Percentiles rank a stretch among this genome's conserved stretches.
Conservation (phyloP, 2,888 invertebrate species). For the Craniophora ligustri region DNA sequence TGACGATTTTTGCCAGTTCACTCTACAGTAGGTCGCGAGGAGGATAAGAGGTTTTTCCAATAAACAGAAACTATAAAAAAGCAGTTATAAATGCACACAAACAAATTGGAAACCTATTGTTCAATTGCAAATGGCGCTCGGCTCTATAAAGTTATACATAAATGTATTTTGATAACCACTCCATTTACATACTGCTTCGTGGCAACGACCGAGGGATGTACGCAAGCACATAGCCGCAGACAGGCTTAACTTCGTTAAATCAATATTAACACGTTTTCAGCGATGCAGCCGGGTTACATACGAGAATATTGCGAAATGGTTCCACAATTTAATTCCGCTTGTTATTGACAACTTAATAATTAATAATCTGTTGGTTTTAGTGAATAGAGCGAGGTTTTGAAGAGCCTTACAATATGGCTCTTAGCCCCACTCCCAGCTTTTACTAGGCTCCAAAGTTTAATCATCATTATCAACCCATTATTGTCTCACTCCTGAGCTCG, state of each 20-base stretch:
- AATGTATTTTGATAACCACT: background rate
- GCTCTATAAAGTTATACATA: background rate
- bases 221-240: constrained; percentile 29
- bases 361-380: background rate
- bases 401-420: too few relatives aligned
- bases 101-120: too few relatives aligned
- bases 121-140: background rate
- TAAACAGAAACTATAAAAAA: too few relatives aligned
- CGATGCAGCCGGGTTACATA: constrained; percentile 40
- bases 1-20: too few relatives aligned
- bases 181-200: constrained; percentile 9
- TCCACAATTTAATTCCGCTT: constrained; percentile 14
- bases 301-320: constrained; percentile 24
- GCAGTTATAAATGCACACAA: too few relatives aligned
- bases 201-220: background rate
- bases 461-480: too few relatives aligned
- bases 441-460: too few relatives aligned
- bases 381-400: background rate
- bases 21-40: too few relatives aligned
- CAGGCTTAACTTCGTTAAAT: constrained; percentile 58
- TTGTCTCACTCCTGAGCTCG: too few relatives aligned
- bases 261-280: constrained; percentile 54
- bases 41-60: too few relatives aligned
- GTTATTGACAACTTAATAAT: constrained; percentile 16
- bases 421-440: too few relatives aligned